Base-by-base conservation (phyloP, 37 sponge, comb jelly and placozoan genomes). In the Eunapius fragilis region DNA sequence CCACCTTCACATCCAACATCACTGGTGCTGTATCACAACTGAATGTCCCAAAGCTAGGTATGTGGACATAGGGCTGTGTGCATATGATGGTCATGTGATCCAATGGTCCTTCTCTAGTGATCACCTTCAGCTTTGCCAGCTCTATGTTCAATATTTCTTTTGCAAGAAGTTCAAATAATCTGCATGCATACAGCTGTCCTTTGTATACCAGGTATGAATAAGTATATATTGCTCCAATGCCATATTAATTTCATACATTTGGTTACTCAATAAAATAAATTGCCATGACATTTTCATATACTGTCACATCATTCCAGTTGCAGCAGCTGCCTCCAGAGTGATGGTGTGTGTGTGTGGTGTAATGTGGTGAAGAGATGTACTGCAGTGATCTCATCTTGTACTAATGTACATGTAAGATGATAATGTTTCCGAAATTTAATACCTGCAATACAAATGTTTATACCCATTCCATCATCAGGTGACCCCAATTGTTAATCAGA, bases 71-170 rank as follows among this genome's bases (percentile, higher is more conserved):
- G n/a, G n/a, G n/a, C n/a, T n/a, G n/a, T n/a, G n/a, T n/a, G n/a
- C n/a, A n/a, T n/a, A n/a, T n/a, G n/a, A n/a, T n/a, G n/a, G n/a
- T n/a, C n/a, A n/a, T n/a, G n/a, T n/a, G n/a, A n/a, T n/a, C 7
- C 30, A 41, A 35, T 68, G 34, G 67, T 74, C n/a, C 26, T 27
- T 24, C 25, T 86, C 5, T 33, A 86, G 86, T 72, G 50, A 70
- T 69, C 5, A 24, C 78, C 50, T 70, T 86, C 79, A 78, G 86
- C 72, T 79, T 86, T 86, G 80, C 72, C 12, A 86, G 86, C 22
- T 77, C 78, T 25, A 22, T 24, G 23, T 72, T 72, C 7, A 48
- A 32, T 28, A 27, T 86, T 11, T 79, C 86, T 10, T 86, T 86
- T 48, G 80, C 71, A 70, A 86, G 71, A 3, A 86, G 32, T 31